Base-by-base conservation (phyloP, 1,140 invertebrate genomes). In the Choristoneura fumiferana region DNA sequence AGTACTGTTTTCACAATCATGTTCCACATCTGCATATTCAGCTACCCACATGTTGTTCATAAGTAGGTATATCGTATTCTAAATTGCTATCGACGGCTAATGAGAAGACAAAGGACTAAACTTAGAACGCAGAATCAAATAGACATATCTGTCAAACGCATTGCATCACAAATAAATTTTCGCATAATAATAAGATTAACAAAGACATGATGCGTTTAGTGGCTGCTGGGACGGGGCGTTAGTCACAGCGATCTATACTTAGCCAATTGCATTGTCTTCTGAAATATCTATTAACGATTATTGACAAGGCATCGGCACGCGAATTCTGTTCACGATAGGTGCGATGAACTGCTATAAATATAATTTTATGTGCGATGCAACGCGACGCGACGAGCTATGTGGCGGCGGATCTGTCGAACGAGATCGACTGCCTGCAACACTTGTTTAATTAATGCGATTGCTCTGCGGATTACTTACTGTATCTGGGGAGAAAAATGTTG, bases 251-350 rank as follows among this genome's bases (percentile, higher is more conserved):
- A 1, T 62, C 85, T 88, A 88, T 78, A 87, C 81, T 85, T 87
- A 85, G 84, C 65, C 80, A 65, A 76, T 80, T 81, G 85, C 84
- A 88, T 88, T 88, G 85, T 88, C 84, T 84, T 88, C 84, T 88
- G 82, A 87, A 86, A 87, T 87, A 84, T 88, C 85, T 88, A 88
- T 88, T 88, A 88, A 85, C 77, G 80, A 88, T 88, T 88, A 88
- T 88, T 87, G 85, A 87, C 85, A 88, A 82, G 83, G 84, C 78
- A 88, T 87, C 82, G 85, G 85, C 78, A 87, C 71, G 85, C 85
- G 74, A 84, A 81, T 85, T 76, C 81, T 79, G 70, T 73, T 72
- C 65, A 76, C 77, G 73, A 82, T 84, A 85, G 81, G 81, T 81
- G 83, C 85, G 80, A 75, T 81, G 78, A 80, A 85, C 79, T 76